A percentile compares a stretch with the other conserved stretches of the same genome.
These are phyloP conservation scores for Monochamus alternatus DNA, from an alignment of 2,888 invertebrate species.

Conservation along the genomic window DNA sequence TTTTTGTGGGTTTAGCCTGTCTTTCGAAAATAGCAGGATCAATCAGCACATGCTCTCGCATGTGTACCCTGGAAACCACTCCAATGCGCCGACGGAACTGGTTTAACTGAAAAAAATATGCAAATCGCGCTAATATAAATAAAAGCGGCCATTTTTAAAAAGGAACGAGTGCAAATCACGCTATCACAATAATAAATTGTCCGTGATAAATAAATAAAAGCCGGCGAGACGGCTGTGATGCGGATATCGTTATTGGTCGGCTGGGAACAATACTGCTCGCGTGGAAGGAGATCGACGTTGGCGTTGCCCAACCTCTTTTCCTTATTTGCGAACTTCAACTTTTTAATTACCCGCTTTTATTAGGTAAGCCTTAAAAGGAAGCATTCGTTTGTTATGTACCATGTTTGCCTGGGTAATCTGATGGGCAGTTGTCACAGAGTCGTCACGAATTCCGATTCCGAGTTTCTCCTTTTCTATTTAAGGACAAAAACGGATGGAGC, in stretches of 20 bases:
- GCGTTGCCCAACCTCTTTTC: slow-evolving; percentile 61
- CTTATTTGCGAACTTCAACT: slow-evolving; percentile 49
- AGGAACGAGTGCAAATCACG: slow-evolving; percentile 44
- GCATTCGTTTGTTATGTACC: slow-evolving; percentile 4
- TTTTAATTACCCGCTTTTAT: slow-evolving; percentile 37
- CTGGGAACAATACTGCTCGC: slow-evolving; percentile 50
- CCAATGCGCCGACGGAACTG: slow-evolving; percentile 1
- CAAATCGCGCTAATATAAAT: slow-evolving; percentile 27
- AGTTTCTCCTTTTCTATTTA: background rate
- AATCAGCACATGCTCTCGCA: background rate
- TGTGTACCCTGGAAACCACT: background rate
- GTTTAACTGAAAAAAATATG: slow-evolving; percentile 35
- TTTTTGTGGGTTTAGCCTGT: background rate
- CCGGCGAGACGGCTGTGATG: slow-evolving; percentile 46
- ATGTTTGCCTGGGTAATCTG: slow-evolving; percentile 15
- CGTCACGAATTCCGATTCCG: background rate
- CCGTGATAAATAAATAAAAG: slow-evolving; percentile 48
- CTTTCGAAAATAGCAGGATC: background rate
- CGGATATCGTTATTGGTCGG: slow-evolving; percentile 47
- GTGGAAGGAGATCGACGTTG: slow-evolving; percentile 57
- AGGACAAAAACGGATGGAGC: background rate
- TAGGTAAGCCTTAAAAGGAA: slow-evolving; percentile 45
- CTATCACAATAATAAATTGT: slow-evolving; percentile 50
- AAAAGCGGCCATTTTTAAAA: slow-evolving; percentile 36
- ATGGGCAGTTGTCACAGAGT: slow-evolving; percentile 5